Evolutionary conservation across 2,797 vertebrate genomes (phyloP).

Genomic region (Neostethus bicornis): DNA sequence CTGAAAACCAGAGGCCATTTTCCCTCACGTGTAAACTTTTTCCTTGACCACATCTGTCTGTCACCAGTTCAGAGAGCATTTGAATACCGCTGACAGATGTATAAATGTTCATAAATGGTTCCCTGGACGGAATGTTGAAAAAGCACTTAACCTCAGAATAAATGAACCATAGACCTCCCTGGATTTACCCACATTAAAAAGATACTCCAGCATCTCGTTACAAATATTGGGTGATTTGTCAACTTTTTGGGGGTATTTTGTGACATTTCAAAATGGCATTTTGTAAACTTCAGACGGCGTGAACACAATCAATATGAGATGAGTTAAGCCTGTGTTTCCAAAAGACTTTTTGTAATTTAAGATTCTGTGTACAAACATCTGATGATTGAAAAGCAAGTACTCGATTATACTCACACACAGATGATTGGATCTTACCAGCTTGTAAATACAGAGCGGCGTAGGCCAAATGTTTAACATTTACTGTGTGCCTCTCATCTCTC

Average conservation of each 20-base stretch:
- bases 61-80: slow-evolving; percentile 67
- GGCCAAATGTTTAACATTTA: slow-evolving; percentile 70
- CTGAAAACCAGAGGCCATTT: slow-evolving; percentile 67
- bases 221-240: slow-evolving; percentile 76
- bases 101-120: slow-evolving; percentile 75
- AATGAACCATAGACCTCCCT: slow-evolving; percentile 67
- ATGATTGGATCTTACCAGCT: slow-evolving; percentile 73
- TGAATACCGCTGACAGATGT: slow-evolving; percentile 66
- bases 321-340: slow-evolving; percentile 70
- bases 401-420: slow-evolving; percentile 70
- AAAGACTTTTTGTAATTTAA: slow-evolving; percentile 78
- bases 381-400: slow-evolving; percentile 76
- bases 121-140: slow-evolving; percentile 70
- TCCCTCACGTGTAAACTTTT: slow-evolving; percentile 69
- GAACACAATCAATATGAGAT: slow-evolving; percentile 75
- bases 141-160: slow-evolving; percentile 65
- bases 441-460: slow-evolving; percentile 69
- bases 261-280: slow-evolving; percentile 75
- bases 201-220: slow-evolving; percentile 72
- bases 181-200: slow-evolving; percentile 74
- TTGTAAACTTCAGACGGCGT: slow-evolving; percentile 70
- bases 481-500: slow-evolving; percentile 47
- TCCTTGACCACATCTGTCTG: slow-evolving; percentile 66
- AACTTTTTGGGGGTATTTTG: slow-evolving; percentile 60
- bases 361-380: slow-evolving; percentile 78